These are phyloP conservation scores for Sebastes reedi DNA, from an alignment of 2,797 vertebrate genomes.

Conservation along the genomic window DNA sequence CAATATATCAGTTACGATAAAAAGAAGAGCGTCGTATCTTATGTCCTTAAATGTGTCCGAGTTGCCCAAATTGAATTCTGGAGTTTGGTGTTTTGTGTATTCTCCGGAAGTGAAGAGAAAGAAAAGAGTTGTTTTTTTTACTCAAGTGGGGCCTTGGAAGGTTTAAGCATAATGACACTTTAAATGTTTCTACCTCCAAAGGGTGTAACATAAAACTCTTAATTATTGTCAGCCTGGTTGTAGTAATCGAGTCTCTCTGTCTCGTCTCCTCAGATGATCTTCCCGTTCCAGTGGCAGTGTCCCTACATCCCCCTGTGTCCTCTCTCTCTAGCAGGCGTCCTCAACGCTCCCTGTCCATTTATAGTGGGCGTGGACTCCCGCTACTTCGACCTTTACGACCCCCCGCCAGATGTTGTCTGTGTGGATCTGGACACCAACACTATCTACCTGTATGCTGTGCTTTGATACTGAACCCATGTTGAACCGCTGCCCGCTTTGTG, in stretches of 20 bases:
- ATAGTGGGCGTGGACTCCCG: constrained; percentile 99
- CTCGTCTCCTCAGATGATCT: constrained; percentile 90
- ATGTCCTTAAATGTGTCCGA: neutral
- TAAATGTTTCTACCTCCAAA: neutral
- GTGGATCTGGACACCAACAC: constrained; percentile 98
- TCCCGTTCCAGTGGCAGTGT: constrained; percentile 99
- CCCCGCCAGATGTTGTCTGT: constrained; percentile 96
- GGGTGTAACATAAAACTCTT: neutral
- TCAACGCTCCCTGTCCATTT: constrained; percentile 95
- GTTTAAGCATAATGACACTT: neutral
- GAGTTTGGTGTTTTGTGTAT: no score
- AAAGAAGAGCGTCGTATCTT: neutral
- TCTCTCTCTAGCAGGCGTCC: constrained; percentile 92
- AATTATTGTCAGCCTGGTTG: neutral
- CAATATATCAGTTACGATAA: neutral
- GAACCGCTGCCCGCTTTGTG: neutral
- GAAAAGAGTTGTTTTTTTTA: no score
- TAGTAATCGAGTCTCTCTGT: neutral
- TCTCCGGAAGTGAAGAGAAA: neutral
- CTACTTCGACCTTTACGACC: constrained; percentile 98
- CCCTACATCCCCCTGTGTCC: constrained; percentile 98
- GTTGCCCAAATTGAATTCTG: no score
- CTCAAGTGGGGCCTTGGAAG: no score
- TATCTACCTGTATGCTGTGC: constrained; percentile 90
- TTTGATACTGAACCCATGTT: neutral